Percentiles rank a stretch among this genome's conserved stretches.
These are phyloP conservation scores for Hydractinia echinata DNA, from an alignment of 30 jellyfish, hydroid and myxozoan species.

Conservation along the genomic window DNA sequence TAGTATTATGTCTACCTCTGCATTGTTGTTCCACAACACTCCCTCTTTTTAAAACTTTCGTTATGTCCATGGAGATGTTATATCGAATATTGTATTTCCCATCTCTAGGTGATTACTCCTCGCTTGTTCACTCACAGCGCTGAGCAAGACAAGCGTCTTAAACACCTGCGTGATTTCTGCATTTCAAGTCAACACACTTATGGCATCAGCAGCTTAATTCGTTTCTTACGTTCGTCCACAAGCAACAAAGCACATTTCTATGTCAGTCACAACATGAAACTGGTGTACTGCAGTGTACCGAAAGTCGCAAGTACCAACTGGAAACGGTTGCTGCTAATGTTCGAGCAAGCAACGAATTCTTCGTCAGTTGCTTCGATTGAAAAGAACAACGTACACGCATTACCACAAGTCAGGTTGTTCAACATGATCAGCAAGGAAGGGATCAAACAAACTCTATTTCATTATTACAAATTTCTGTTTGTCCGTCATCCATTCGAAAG, in stretches of 20 bases:
- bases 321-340: constrained; percentile 21
- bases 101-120: neutral
- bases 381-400: constrained; percentile 15
- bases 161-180: constrained; percentile 12
- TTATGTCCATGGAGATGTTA: too few relatives aligned
- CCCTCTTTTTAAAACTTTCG: too few relatives aligned
- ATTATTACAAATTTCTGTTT: constrained; percentile 16
- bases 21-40: too few relatives aligned
- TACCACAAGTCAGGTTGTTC: constrained; percentile 6
- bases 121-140: neutral
- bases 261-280: constrained; percentile 15
- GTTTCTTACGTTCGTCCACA: constrained; percentile 17
- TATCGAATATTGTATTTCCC: too few relatives aligned
- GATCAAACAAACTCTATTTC: constrained; percentile 11
- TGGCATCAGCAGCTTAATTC: neutral
- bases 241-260: constrained; percentile 20
- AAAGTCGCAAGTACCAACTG: constrained; percentile 37
- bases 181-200: neutral
- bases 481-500: constrained; percentile 20
- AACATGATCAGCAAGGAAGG: constrained; percentile 7
- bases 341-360: constrained; percentile 14
- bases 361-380: neutral
- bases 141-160: constrained; percentile 6
- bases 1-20: too few relatives aligned
- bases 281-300: constrained; percentile 29